phyloP scores from a whole-genome alignment of 2,797 vertebrate species.

The Pangasius macronema region DNA sequence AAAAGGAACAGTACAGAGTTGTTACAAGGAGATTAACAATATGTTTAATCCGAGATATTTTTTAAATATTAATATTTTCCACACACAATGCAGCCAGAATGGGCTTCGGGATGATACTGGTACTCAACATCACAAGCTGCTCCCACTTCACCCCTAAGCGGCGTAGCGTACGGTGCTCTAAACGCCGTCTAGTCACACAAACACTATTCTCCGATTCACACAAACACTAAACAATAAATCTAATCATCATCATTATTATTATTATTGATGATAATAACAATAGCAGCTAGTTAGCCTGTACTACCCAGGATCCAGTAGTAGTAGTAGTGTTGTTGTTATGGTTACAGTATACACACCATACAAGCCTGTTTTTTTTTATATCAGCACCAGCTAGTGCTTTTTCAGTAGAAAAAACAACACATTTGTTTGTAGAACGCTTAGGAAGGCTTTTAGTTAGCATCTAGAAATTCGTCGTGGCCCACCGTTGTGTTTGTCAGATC shows the following conservation, averaged over 20 bases:
- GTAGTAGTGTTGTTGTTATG: neutral
- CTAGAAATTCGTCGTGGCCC: constrained; percentile 48
- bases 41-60: neutral
- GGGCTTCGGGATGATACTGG: no score
- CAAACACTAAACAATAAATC: neutral
- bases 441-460: neutral
- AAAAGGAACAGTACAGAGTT: neutral
- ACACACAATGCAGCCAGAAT: no score
- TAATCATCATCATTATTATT: neutral
- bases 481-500: constrained; percentile 96
- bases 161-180: neutral
- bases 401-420: neutral
- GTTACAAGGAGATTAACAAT: neutral
- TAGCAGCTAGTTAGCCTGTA: neutral
- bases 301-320: neutral
- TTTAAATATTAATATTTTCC: neutral
- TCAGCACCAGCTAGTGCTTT: neutral
- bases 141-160: neutral
- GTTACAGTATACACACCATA: neutral
- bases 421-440: neutral
- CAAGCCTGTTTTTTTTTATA: neutral
- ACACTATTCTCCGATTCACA: neutral
- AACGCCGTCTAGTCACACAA: neutral
- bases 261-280: neutral
- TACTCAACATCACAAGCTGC: neutral